A percentile compares a stretch with the other conserved stretches of the same genome.
Conservation (phyloP, 2,888 invertebrate species). For the Gandaritis pyraliata region DNA sequence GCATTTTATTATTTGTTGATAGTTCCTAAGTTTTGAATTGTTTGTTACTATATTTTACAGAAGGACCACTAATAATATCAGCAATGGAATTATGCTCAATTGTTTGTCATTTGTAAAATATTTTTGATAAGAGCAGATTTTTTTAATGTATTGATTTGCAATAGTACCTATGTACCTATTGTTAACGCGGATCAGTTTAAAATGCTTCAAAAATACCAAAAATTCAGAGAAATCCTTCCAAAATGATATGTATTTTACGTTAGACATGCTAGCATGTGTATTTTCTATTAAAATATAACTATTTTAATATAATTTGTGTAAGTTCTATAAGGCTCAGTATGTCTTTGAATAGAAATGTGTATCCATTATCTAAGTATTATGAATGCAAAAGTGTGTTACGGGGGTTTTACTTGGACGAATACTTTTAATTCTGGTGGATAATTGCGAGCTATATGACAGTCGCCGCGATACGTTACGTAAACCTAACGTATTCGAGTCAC, state of each 20-base stretch:
- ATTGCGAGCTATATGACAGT: no score
- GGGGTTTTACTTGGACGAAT: no score
- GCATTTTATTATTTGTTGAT: slow-evolving; percentile 14
- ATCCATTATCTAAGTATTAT: background rate
- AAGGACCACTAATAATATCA: slow-evolving; percentile 15
- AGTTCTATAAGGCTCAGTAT: background rate
- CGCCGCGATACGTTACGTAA: no score
- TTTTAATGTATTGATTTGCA: slow-evolving; percentile 5
- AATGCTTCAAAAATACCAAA: background rate
- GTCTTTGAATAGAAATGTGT: background rate
- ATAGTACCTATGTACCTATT: background rate
- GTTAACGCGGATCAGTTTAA: background rate
- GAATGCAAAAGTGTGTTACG: background rate
- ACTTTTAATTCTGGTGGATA: no score
- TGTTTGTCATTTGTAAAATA: slow-evolving; percentile 8
- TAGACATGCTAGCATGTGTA: slow-evolving; percentile 1
- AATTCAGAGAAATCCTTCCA: background rate
- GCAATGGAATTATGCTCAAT: slow-evolving; percentile 22
- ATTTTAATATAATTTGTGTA: background rate
- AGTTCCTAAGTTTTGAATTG: slow-evolving; percentile 11
- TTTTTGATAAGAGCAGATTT: slow-evolving; percentile 18
- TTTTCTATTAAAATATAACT: background rate
- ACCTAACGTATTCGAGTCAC: no score
- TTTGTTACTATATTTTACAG: slow-evolving; percentile 10
- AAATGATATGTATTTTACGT: slow-evolving; percentile 3